Percentiles rank a stretch among this genome's conserved stretches.
These are phyloP conservation scores for Stegostoma tigrinum DNA, from an alignment of 2,113 vertebrate genomes.

Conservation along the genomic window DNA sequence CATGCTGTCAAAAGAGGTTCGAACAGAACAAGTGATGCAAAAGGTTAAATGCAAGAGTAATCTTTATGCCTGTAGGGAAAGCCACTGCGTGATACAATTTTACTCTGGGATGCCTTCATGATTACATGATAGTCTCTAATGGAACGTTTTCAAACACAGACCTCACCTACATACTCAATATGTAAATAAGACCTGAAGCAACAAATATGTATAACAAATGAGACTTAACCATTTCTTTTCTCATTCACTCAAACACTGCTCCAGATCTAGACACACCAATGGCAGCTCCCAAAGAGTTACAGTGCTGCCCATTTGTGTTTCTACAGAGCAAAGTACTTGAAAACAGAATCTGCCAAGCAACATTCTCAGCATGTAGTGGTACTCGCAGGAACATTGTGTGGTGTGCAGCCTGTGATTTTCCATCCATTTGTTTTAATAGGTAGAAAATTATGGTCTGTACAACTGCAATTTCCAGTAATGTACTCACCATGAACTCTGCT, in stretches of 20 bases:
- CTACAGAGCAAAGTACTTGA: not conserved
- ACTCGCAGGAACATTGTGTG: not conserved
- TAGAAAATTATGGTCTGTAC: not conserved
- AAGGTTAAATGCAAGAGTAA: not conserved
- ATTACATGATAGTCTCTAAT: not conserved
- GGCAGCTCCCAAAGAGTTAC: not conserved
- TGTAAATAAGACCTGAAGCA: not conserved
- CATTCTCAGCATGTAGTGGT: not conserved
- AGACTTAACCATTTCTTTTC: too few species aligned
- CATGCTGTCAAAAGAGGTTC: too few species aligned
- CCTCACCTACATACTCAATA: not conserved
- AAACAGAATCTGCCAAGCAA: not conserved
- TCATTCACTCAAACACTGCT: not conserved
- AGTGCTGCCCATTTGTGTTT: not conserved
- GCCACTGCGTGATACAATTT: not conserved
- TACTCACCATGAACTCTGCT: not conserved
- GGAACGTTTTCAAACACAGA: not conserved
- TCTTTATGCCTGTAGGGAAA: not conserved
- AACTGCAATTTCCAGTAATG: not conserved
- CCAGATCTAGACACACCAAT: not conserved
- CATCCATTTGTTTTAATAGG: not conserved
- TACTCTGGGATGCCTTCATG: not conserved
- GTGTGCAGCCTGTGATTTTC: not conserved
- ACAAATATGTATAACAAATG: not conserved
- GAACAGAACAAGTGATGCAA: not conserved